Evolutionary conservation across 2,888 invertebrate genomes (phyloP), one percentile per base, ranked within the genome.

Genomic region (Drepana falcataria): DNA sequence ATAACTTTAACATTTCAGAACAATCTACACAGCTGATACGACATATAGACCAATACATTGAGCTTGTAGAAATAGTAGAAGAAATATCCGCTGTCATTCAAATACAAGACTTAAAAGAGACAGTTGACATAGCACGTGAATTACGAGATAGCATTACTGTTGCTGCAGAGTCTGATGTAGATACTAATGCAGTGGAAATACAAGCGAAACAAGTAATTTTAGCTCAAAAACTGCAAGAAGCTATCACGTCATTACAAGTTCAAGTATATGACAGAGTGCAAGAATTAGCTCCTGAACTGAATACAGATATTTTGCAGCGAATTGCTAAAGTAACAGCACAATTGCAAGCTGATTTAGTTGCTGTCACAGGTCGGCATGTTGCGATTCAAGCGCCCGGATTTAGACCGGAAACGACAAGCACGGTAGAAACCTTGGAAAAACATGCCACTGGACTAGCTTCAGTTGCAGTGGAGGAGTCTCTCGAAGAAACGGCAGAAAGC

Each of bases 31-130:
- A 73, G 35, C 68, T 86, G 5, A 55, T 82, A 53, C 67, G 79
- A 51, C 79, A 82, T 52, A 80, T 88, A 37, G 80, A 86, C 53
- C 77, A 83, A 60, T 86, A 84, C 53, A 81, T 87, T 56, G 81
- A 87, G 62, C 60, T 84, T 4, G 75, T 83, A 53, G 82, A 86
- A 74, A 77, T 78, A 44, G 73, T 85, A n/a, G 81, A 84, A 71
- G 84, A 85, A 75, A 73, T 81, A 56, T 78, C 79, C 7, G 76
- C 79, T 47, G 57, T 79, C 4, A 71, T 84, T 48, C 77, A 78
- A 54, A 61, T 81, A 44, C 78, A 84, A 48, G 69, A 83, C 48
- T 63, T 83, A 1, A 73, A 79, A 59, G 75, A 85, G 58, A 71
- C 82, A 0, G 69, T 77, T 40, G 64, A 75, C 41, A 73, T 82